Base-by-base conservation (phyloP, 2,797 vertebrate species). In the Onychomys torridus region DNA sequence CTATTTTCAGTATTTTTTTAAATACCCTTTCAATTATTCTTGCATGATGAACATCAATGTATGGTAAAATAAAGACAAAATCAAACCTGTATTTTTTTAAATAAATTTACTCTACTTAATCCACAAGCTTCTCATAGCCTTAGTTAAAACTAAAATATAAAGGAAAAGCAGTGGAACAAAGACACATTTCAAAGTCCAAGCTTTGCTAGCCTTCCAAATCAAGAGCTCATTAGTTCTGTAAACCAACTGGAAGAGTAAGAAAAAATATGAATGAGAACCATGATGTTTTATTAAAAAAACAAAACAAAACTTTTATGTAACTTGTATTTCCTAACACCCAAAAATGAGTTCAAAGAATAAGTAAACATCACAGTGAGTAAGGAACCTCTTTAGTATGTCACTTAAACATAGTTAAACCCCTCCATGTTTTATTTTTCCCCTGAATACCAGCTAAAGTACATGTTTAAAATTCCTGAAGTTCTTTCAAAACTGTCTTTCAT, bases 401-500 rank as follows among this genome's bases (percentile, higher is more conserved):
- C 27, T 88, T 83, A 16, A 89, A n/a, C 88, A 32, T 27, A 83
- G 43, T 94, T 57, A 49, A 93, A 96, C 49, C 43, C 5, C 3
- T 89, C 81, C 49, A 23, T 79, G 57, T 40, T 81, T 93, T 52
- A 13, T 49, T 88, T 89, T 92, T 90, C 55, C 21, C 65, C 34
- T 79, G 21, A 93, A 95, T 49, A 13, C 55, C 75, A 90, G 57
- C 5, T 86, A 52, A 93, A 82, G 65, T 82, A 34, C 37, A 81
- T 91, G 8, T 52, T 97, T 96, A 93, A 97, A 82, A 84, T 87
- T 91, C 75, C 73, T 88, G 46, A 97, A 76, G 67, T 92, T 94
- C 77, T 96, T 98, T 96, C 59, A 87, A 95, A 98, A 96, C 63
- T 79, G 57, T 61, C 79, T 96, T 94, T 95, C 46, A 91, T 91